A percentile compares a stretch with the other conserved stretches of the same genome.
Conservation (phyloP, 2,888 invertebrate species). For the Crossocerus cetratus region DNA sequence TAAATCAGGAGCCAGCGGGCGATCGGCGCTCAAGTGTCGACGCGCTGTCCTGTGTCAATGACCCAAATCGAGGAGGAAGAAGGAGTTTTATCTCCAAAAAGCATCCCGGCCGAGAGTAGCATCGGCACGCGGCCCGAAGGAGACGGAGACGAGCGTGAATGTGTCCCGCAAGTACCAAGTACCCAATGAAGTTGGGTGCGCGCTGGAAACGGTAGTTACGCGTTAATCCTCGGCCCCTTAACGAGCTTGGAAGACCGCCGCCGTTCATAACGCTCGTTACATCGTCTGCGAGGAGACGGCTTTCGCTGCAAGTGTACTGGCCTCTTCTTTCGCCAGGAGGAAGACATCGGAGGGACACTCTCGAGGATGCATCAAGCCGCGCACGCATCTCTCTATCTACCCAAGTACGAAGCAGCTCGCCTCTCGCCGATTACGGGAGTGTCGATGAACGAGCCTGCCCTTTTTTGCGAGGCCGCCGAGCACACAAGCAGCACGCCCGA, state of each 20-base stretch:
- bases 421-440: too few species aligned
- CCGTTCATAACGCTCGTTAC: slow-evolving; percentile 62
- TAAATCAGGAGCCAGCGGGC: background rate
- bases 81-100: background rate
- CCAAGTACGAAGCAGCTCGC: too few species aligned
- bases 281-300: slow-evolving; percentile 5
- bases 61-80: background rate
- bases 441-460: too few species aligned
- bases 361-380: too few species aligned
- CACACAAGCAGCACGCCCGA: too few species aligned
- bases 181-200: slow-evolving; percentile 35
- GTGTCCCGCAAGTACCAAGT: slow-evolving; percentile 35
- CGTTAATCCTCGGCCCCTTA: slow-evolving; percentile 62
- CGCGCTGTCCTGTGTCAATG: background rate
- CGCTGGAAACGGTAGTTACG: slow-evolving; percentile 59
- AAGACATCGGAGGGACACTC: too few species aligned
- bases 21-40: background rate
- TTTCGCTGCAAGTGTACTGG: background rate
- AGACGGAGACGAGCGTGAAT: slow-evolving; percentile 35
- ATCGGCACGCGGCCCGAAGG: background rate
- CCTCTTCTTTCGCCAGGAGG: too few species aligned
- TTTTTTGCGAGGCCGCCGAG: too few species aligned
- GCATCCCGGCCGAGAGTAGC: background rate
- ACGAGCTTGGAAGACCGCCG: slow-evolving; percentile 63
- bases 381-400: too few species aligned